Conservation (phyloP, 2,113 vertebrate genomes). For the Alouatta palliata region DNA sequence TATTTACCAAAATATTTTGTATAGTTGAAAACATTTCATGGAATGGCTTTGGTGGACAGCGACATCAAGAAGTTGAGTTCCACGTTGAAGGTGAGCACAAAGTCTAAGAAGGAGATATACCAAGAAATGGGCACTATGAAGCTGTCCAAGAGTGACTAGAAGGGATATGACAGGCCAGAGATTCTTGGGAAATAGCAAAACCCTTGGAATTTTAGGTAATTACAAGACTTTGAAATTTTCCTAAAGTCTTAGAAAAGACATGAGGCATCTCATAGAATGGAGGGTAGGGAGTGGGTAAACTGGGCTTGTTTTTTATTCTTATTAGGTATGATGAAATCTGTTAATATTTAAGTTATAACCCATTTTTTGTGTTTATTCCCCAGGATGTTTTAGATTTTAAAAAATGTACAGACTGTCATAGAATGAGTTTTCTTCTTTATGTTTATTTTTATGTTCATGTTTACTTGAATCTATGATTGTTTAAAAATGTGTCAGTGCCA, state of each 20-base stretch:
- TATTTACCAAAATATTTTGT: not conserved
- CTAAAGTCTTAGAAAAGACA: not conserved
- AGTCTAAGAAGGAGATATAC: not conserved
- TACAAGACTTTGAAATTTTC: not conserved
- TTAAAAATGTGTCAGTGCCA: not conserved
- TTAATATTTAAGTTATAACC: not conserved
- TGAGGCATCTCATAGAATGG: not conserved
- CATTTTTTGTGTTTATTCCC: not conserved
- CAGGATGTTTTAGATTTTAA: not conserved
- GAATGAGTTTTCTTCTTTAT: not conserved
- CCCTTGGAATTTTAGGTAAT: not conserved
- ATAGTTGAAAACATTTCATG: not conserved
- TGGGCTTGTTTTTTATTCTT: not conserved
- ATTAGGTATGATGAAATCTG: not conserved
- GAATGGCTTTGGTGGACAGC: not conserved
- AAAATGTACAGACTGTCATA: not conserved
- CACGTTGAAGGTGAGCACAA: not conserved
- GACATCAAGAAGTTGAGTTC: not conserved
- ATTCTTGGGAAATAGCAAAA: not conserved
- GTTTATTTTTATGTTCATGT: not conserved
- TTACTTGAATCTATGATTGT: not conserved
- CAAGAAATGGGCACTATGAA: not conserved
- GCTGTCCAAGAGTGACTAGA: not conserved
- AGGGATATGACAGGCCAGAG: not conserved
- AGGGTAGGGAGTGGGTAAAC: not conserved